Evolutionary conservation across 2,888 invertebrate genomes (phyloP).

Genomic region (Phalera bucephala): DNA sequence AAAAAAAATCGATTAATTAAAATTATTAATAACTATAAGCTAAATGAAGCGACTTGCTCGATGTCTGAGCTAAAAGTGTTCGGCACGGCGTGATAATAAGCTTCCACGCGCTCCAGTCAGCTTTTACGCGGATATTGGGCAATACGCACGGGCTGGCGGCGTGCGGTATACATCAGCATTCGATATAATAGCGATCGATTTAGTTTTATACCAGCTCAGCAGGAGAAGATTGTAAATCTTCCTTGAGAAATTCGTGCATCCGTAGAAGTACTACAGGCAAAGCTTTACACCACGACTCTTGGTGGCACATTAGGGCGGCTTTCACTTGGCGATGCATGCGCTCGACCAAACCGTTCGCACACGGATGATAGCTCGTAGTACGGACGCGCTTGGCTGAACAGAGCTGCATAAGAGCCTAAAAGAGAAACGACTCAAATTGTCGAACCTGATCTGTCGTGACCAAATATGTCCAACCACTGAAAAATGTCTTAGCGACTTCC

Average conservation of each 20-base stretch:
- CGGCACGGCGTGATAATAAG: no score
- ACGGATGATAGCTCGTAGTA: not conserved
- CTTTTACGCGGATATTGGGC: no score
- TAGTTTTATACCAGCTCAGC: not conserved
- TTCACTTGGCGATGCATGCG: not conserved
- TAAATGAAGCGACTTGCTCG: no score
- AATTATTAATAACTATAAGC: no score
- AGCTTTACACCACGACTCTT: not conserved
- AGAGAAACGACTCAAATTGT: not conserved
- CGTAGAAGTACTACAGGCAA: not conserved
- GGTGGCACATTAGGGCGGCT: not conserved
- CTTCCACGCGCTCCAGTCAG: no score
- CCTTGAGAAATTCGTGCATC: not conserved
- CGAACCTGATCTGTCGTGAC: not conserved
- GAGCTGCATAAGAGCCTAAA: not conserved
- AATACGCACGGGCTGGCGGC: no score
- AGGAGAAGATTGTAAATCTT: conserved; percentile 1
- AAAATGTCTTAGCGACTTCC: not conserved
- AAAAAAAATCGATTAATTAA: no score
- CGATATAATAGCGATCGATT: no score
- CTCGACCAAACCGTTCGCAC: no score
- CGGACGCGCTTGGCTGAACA: no score
- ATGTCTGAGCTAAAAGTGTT: no score
- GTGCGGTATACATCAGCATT: no score
- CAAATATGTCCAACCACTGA: not conserved